phyloP scores from a whole-genome alignment of 2,888 invertebrate species.

The Eupelmus urozonus region DNA sequence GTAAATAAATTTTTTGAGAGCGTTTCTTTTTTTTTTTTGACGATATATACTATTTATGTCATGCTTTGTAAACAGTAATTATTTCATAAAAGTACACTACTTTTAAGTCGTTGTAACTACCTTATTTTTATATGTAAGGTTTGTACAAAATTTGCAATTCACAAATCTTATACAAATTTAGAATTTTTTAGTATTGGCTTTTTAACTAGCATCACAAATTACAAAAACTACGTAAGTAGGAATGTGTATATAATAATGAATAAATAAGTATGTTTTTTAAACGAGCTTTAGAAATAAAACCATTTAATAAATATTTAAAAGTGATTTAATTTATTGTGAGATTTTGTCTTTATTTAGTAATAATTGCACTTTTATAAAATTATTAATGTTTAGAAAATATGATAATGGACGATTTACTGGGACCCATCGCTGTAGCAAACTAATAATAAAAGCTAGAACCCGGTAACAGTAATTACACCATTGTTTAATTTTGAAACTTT shows the following conservation, averaged over 20 bases:
- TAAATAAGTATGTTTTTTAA: slow-evolving; percentile 1
- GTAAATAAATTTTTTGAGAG: slow-evolving; percentile 25
- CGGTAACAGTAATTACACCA: slow-evolving; percentile 68
- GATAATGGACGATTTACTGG: slow-evolving; percentile 44
- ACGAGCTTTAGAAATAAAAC: not conserved
- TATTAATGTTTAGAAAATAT: slow-evolving; percentile 43
- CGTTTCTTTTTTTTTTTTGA: not conserved
- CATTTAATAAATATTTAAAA: not conserved
- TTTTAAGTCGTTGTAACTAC: not conserved
- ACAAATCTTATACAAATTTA: slow-evolving; percentile 14
- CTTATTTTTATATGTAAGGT: not conserved
- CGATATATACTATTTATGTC: slow-evolving; percentile 18
- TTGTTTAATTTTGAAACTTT: slow-evolving; percentile 75
- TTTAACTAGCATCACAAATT: not conserved
- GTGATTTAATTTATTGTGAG: not conserved
- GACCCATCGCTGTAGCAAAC: slow-evolving; percentile 52
- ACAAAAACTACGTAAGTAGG: not conserved
- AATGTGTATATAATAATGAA: no score
- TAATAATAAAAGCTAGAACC: slow-evolving; percentile 66
- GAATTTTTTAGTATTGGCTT: not conserved
- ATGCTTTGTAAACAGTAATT: slow-evolving; percentile 36
- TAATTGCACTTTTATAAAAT: slow-evolving; percentile 49
- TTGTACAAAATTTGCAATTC: slow-evolving; percentile 21
- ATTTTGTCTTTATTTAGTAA: not conserved
- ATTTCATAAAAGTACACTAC: slow-evolving; percentile 40